A percentile compares a stretch with the other conserved stretches of the same genome.
Evolutionary conservation across 2,113 vertebrate genomes (phyloP).

Genomic region (Crotalus horridus): DNA sequence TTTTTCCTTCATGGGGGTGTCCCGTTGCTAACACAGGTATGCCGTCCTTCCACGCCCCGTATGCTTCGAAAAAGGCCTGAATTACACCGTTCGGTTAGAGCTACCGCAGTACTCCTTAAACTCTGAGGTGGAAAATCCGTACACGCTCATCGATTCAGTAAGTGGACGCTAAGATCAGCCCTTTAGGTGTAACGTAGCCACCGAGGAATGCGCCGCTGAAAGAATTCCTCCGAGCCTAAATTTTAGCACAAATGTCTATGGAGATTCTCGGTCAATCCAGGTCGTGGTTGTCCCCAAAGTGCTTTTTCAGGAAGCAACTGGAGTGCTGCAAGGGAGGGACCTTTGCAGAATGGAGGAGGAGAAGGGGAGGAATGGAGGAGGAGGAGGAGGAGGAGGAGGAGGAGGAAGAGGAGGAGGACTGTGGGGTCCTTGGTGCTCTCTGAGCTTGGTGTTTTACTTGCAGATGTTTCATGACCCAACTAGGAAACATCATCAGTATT

Average conservation of each 20-base stretch:
- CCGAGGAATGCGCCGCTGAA: not conserved
- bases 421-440: too few species aligned
- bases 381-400: not conserved
- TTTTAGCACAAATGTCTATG: not conserved
- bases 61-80: conserved; percentile 90
- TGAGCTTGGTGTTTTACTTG: not conserved
- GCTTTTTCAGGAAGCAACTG: too few species aligned
- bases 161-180: conserved; percentile 45
- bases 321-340: too few species aligned
- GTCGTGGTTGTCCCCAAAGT: too few species aligned
- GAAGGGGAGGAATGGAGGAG: not conserved
- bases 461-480: too few species aligned
- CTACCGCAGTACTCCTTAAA: conserved; percentile 83
- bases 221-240: not conserved
- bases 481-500: too few species aligned
- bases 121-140: conserved; percentile 82
- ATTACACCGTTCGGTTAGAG: conserved; percentile 89
- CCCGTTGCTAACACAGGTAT: conserved; percentile 70
- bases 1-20: conserved; percentile 37
- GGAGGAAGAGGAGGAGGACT: too few species aligned
- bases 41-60: conserved; percentile 83
- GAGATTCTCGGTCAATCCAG: too few species aligned
- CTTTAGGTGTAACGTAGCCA: not conserved
- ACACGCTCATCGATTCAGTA: conserved; percentile 94
- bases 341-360: too few species aligned